Percentiles rank a stretch among this genome's conserved stretches.
phyloP scores from a whole-genome alignment of 2,797 vertebrate genomes.

The Pipistrellus pygmaeus region DNA sequence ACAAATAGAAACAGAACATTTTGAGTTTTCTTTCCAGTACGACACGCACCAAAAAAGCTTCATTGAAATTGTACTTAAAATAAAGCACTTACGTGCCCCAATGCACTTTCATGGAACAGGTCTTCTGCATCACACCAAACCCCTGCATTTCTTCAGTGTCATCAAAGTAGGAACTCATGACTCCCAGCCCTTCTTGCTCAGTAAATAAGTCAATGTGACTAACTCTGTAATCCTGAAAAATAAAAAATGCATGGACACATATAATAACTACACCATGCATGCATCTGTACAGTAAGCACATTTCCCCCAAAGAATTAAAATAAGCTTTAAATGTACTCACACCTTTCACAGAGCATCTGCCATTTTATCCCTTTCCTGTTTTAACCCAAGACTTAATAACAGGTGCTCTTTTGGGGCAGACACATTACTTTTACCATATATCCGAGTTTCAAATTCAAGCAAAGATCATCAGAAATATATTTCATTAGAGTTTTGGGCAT shows the following conservation, averaged over 20 bases:
- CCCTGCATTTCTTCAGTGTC: conserved; percentile 92
- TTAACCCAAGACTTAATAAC: neutral
- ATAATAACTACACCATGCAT: conserved; percentile 48
- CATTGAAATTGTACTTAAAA: conserved; percentile 4
- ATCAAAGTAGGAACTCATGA: conserved; percentile 91
- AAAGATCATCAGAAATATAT: neutral
- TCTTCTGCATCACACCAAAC: conserved; percentile 92
- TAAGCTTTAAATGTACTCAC: conserved; percentile 41
- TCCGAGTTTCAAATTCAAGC: neutral
- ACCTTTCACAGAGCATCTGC: conserved; percentile 63
- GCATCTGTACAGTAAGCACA: conserved; percentile 43
- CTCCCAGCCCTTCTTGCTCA: conserved; percentile 93
- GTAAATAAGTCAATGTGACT: conserved; percentile 95
- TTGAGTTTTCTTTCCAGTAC: neutral
- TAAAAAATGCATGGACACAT: conserved; percentile 70
- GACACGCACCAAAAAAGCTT: neutral
- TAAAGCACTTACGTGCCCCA: conserved; percentile 95
- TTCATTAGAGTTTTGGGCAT: neutral
- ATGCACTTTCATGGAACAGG: conserved; percentile 95
- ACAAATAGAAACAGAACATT: conserved; percentile 1
- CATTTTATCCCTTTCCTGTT: conserved; percentile 45
- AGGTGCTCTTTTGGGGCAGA: neutral
- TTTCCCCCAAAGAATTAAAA: conserved; percentile 72
- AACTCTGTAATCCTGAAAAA: conserved; percentile 94
- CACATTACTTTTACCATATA: neutral